Percentiles rank a stretch among this genome's conserved stretches.
Evolutionary conservation across 2,113 vertebrate genomes (phyloP).

Genomic region (Heteronetta atricapilla): DNA sequence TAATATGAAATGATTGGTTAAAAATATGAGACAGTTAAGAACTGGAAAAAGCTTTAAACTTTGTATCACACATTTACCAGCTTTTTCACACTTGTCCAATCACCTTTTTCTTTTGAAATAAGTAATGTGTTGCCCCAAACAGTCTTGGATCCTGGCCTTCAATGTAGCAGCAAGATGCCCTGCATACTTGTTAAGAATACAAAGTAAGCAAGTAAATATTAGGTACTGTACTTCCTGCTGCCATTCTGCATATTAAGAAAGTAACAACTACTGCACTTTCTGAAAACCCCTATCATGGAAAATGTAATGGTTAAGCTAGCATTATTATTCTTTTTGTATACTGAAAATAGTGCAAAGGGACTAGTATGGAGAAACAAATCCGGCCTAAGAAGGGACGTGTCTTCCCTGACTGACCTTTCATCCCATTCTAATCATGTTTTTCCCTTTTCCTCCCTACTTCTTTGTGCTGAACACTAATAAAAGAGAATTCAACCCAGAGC

Average conservation of each 20-base stretch:
- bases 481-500: background rate
- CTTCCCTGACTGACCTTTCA: background rate
- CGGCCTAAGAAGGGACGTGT: background rate
- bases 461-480: background rate
- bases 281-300: background rate
- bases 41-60: background rate
- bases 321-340: background rate
- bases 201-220: background rate
- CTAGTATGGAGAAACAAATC: background rate
- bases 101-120: background rate
- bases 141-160: background rate
- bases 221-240: background rate
- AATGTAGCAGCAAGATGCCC: accelerated
- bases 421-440: background rate
- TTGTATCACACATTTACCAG: background rate
- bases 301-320: background rate
- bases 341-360: background rate
- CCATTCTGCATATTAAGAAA: background rate
- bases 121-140: background rate
- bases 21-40: background rate
- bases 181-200: background rate
- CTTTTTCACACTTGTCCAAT: background rate
- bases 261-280: background rate
- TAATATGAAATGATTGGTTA: background rate
- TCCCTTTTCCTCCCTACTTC: background rate